Conservation (phyloP, 2,113 vertebrate species). For the Pygoscelis antarcticus region DNA sequence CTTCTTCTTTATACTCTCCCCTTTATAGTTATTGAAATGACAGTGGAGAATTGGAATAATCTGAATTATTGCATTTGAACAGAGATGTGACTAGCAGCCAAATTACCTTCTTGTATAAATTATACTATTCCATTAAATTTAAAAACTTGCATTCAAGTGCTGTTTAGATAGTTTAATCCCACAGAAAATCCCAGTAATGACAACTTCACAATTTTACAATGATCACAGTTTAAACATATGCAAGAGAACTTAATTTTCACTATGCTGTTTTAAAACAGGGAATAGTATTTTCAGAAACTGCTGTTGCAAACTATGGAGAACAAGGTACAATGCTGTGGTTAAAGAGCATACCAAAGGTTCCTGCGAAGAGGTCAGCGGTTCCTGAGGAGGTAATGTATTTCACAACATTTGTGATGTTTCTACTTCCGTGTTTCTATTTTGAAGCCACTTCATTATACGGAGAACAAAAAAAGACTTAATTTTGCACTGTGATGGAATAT, state of each 20-base stretch:
- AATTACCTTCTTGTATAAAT: constrained; percentile 7
- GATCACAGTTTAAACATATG: background rate
- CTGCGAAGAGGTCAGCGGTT: constrained; percentile 85
- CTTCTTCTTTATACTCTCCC: background rate
- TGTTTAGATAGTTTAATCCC: background rate
- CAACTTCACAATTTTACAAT: background rate
- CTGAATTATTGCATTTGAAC: background rate
- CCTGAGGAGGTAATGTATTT: constrained; percentile 85
- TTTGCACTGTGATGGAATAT: background rate
- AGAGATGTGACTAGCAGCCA: background rate
- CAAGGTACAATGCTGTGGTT: constrained; percentile 74
- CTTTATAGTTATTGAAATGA: background rate
- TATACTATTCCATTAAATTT: background rate
- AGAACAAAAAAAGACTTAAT: background rate
- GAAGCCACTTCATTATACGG: background rate
- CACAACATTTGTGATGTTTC: background rate
- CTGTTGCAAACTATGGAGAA: constrained; percentile 86
- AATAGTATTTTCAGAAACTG: constrained; percentile 86
- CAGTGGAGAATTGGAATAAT: background rate
- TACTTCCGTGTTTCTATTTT: background rate
- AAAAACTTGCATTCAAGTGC: background rate
- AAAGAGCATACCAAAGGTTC: constrained; percentile 70
- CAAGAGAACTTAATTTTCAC: background rate
- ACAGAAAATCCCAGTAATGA: background rate
- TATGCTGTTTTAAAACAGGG: constrained; percentile 74